Conservation (phyloP, 2,888 invertebrate species). For the Cosmopolites sordidus region DNA sequence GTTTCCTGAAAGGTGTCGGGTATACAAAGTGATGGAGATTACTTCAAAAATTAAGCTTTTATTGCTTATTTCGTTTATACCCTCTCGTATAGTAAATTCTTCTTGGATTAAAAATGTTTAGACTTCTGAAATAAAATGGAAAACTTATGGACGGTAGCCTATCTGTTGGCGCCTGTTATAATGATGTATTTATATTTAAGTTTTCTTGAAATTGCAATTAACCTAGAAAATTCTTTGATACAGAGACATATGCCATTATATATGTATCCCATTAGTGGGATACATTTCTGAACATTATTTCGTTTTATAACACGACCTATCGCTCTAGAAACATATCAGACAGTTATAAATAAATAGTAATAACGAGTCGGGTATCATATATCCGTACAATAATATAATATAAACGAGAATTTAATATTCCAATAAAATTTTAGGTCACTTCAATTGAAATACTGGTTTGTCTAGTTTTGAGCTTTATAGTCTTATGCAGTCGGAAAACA, state of each 20-base stretch:
- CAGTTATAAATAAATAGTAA: background rate
- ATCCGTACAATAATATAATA: background rate
- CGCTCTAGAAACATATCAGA: background rate
- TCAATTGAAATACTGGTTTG: background rate
- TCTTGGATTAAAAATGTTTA: no score
- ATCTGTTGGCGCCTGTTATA: no score
- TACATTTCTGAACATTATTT: background rate
- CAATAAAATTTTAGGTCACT: slow-evolving; percentile 1
- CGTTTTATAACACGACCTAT: background rate
- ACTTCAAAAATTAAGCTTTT: no score
- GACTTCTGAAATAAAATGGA: no score
- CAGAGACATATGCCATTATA: background rate
- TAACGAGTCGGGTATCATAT: background rate
- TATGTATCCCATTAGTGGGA: background rate
- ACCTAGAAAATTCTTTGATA: background rate
- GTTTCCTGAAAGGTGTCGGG: no score
- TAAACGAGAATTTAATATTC: slow-evolving; percentile 1
- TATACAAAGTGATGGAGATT: no score
- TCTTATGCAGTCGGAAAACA: background rate
- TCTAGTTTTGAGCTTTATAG: background rate
- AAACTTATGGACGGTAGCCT: no score
- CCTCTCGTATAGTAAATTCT: no score
- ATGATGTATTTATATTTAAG: no score
- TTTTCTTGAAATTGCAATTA: background rate
- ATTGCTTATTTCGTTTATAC: no score